These are phyloP conservation scores for Neopelma chrysocephalum DNA, from an alignment of 2,797 vertebrate species.

Conservation along the genomic window DNA sequence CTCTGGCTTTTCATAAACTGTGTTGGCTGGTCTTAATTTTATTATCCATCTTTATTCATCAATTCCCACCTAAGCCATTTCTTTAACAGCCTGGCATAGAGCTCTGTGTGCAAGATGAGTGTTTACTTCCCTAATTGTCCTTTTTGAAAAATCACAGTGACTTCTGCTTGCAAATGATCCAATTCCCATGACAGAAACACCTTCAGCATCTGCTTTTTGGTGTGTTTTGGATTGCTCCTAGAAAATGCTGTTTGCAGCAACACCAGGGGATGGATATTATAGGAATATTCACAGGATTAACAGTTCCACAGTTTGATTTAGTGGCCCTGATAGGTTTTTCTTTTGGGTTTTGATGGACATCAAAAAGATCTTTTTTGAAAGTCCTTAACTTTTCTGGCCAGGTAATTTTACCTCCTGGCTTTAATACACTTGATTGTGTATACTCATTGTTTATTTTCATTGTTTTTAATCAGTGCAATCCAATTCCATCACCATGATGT, in stretches of 20 bases:
- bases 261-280: background rate
- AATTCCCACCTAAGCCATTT: background rate
- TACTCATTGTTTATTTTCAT: background rate
- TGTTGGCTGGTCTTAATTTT: background rate
- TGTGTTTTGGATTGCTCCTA: background rate
- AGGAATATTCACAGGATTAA: background rate
- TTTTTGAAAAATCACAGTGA: background rate
- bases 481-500: background rate
- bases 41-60: background rate
- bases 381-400: background rate
- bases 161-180: background rate
- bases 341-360: background rate
- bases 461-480: background rate
- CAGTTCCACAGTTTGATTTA: background rate
- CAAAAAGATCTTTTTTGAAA: background rate
- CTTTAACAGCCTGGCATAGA: background rate
- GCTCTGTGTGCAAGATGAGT: background rate
- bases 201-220: background rate
- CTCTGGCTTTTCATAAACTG: background rate
- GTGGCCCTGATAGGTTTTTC: background rate
- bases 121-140: background rate
- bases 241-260: background rate
- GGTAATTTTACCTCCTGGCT: background rate
- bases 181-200: background rate
- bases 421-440: background rate